Percentiles rank a stretch among this genome's conserved stretches.
Evolutionary conservation across 2,113 vertebrate species (phyloP).

Genomic region (Oryzias javanicus): DNA sequence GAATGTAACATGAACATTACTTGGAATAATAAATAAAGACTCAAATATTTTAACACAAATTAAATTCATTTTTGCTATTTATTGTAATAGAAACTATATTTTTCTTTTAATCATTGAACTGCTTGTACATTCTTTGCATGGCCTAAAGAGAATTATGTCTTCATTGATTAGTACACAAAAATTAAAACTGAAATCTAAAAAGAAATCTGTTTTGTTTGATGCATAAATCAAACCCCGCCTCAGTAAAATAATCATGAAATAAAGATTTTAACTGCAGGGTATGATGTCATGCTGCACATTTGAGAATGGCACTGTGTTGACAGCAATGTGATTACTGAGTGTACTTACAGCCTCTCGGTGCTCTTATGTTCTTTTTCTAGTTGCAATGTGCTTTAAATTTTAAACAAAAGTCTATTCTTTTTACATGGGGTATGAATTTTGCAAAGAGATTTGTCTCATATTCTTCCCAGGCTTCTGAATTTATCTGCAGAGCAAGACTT

Average conservation of each 20-base stretch:
- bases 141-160: background rate
- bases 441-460: background rate
- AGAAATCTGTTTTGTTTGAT: background rate
- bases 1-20: background rate
- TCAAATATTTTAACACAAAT: background rate
- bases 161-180: background rate
- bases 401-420: constrained; percentile 14
- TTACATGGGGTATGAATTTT: constrained; percentile 2
- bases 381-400: constrained; percentile 18
- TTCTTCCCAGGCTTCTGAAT: constrained; percentile 10
- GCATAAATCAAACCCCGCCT: background rate
- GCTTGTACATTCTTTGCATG: background rate
- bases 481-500: background rate
- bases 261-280: background rate
- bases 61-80: background rate
- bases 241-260: background rate
- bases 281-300: constrained; percentile 10
- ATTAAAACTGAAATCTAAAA: background rate
- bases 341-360: constrained; percentile 16
- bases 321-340: constrained; percentile 6
- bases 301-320: background rate
- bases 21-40: background rate
- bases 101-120: background rate
- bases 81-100: background rate
- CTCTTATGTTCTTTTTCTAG: constrained; percentile 11